phyloP scores from a whole-genome alignment of 2,797 vertebrate species.

The Myiotriccus ornatus region DNA sequence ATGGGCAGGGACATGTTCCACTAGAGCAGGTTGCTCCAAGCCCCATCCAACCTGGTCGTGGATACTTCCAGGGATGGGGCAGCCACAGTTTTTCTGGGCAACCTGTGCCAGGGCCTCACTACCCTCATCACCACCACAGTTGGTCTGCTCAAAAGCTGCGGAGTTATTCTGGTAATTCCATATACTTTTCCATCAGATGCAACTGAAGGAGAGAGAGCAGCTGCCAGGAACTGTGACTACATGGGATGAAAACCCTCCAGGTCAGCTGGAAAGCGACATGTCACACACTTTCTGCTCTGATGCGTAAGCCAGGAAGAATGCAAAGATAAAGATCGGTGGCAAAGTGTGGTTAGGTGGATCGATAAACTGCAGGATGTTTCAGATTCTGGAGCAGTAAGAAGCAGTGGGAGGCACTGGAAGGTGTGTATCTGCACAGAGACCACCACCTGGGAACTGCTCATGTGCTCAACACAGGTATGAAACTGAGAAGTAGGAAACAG shows the following conservation, averaged over 20 bases:
- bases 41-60: accelerated
- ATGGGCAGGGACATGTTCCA: neutral
- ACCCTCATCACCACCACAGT: neutral
- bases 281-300: conserved; percentile 41
- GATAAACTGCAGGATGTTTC: conserved; percentile 67
- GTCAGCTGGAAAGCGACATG: conserved; percentile 32
- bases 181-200: neutral
- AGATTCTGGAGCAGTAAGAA: conserved; percentile 60
- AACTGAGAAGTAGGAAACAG: neutral
- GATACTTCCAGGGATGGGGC: neutral
- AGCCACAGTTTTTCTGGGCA: neutral
- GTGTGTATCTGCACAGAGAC: neutral
- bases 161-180: neutral
- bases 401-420: neutral
- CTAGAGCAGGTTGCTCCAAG: accelerated
- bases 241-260: conserved; percentile 41
- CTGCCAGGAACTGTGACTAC: neutral
- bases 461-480: neutral
- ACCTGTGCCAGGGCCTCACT: accelerated
- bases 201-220: neutral
- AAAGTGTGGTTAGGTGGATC: conserved; percentile 52
- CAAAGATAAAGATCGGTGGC: conserved; percentile 43
- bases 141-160: neutral
- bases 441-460: neutral
- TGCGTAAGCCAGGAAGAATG: conserved; percentile 43